phyloP scores from a whole-genome alignment of 1,140 invertebrate species.

The Drosophila repleta region DNA sequence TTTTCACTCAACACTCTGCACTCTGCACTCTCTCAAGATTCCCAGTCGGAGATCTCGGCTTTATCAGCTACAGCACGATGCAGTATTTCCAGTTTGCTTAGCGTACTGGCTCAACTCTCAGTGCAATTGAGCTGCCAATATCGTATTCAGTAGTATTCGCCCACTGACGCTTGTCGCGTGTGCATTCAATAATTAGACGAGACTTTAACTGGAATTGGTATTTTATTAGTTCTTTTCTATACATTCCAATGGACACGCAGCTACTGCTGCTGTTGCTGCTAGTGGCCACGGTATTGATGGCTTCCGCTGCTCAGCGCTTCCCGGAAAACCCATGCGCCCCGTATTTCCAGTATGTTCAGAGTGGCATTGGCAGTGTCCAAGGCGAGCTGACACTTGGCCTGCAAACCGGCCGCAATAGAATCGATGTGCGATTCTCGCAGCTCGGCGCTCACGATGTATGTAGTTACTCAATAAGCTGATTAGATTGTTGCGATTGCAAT shows the following conservation, averaged over 20 bases:
- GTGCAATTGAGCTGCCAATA: not conserved
- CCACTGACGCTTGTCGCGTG: conserved; percentile 31
- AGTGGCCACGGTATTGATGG: conserved; percentile 5
- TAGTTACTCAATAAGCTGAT: conserved; percentile 13
- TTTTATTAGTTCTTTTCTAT: not conserved
- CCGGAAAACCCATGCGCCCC: conserved; percentile 49
- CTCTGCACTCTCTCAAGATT: not conserved
- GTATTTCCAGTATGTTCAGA: conserved; percentile 55
- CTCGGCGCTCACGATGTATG: conserved; percentile 36
- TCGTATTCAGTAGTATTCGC: conserved; percentile 38
- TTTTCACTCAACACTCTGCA: not conserved
- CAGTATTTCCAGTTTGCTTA: conserved; percentile 66
- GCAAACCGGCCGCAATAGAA: conserved; percentile 46
- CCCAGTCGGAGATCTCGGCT: not conserved
- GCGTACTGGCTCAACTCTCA: conserved; percentile 16
- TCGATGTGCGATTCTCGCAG: conserved; percentile 63
- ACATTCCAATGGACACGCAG: conserved; percentile 29
- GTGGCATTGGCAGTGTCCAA: conserved; percentile 10
- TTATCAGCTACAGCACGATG: conserved; percentile 51
- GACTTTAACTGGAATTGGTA: not conserved
- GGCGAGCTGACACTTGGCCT: conserved; percentile 58
- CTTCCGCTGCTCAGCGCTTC: conserved; percentile 28
- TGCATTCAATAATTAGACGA: conserved; percentile 23
- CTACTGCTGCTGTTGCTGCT: conserved; percentile 8
- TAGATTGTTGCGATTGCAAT: conserved; percentile 4